phyloP scores from a whole-genome alignment of 2,888 invertebrate species.

The Pammene aurita region DNA sequence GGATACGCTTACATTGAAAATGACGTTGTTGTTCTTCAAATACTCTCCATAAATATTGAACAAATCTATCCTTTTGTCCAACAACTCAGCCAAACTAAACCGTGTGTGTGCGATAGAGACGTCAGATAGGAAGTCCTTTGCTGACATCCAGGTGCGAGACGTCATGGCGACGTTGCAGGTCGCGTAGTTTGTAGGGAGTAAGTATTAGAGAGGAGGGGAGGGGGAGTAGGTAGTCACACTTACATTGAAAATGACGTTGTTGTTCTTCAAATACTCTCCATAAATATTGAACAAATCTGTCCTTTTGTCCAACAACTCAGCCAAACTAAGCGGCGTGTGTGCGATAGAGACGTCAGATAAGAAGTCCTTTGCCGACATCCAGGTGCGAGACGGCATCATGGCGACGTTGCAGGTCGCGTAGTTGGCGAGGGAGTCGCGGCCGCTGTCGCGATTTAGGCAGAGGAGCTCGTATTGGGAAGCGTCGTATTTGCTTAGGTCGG shows the following conservation, averaged over 20 bases:
- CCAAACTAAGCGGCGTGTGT: conserved; percentile 84
- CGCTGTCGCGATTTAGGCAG: conserved; percentile 84
- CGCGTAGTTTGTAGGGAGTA: conserved; percentile 63
- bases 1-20: conserved; percentile 79
- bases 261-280: conserved; percentile 82
- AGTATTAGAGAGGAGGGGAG: too few species aligned
- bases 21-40: conserved; percentile 77
- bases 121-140: conserved; percentile 75
- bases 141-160: conserved; percentile 79
- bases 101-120: conserved; percentile 87
- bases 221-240: conserved; percentile 53
- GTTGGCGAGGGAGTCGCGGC: conserved; percentile 78
- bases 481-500: conserved; percentile 82
- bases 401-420: conserved; percentile 85
- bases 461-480: conserved; percentile 83
- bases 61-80: conserved; percentile 82
- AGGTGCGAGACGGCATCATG: conserved; percentile 83
- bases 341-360: conserved; percentile 85
- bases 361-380: conserved; percentile 76
- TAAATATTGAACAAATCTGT: conserved; percentile 86
- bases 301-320: conserved; percentile 79
- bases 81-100: conserved; percentile 81
- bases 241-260: conserved; percentile 77
- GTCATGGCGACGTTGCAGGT: conserved; percentile 86
- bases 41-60: conserved; percentile 86